Evolutionary conservation across 2,113 vertebrate genomes (phyloP).

Genomic region (Porphyrio hochstetteri): DNA sequence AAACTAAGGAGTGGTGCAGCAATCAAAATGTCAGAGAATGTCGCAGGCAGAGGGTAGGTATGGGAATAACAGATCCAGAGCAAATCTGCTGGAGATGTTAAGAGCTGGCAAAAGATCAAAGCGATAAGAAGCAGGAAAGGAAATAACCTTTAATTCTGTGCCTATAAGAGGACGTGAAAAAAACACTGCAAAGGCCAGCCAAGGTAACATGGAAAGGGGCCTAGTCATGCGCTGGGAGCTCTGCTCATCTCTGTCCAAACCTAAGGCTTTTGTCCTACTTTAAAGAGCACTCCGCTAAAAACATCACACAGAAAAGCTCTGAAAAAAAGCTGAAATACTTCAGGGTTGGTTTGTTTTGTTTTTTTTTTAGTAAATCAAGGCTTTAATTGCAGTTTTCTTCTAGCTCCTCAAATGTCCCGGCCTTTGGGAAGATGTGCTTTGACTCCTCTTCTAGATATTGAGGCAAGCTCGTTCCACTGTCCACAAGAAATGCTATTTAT

Average conservation of each 20-base stretch:
- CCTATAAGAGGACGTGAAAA: conserved; percentile 46
- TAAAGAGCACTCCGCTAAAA: neutral
- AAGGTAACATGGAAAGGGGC: conserved; percentile 61
- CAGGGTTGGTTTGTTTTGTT: too few relatives aligned
- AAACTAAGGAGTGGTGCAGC: neutral
- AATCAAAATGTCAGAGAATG: conserved; percentile 55
- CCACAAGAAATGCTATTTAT: neutral
- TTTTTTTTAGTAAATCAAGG: neutral
- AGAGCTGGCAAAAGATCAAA: conserved; percentile 63
- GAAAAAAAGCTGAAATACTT: neutral
- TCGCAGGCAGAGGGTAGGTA: conserved; percentile 43
- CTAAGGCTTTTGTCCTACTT: neutral
- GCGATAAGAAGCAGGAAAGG: conserved; percentile 54
- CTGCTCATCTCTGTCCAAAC: neutral
- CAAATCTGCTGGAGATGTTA: conserved; percentile 60
- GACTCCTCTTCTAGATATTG: neutral
- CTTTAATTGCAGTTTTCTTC: neutral
- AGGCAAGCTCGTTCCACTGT: neutral
- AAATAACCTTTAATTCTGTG: conserved; percentile 67
- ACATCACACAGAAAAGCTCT: neutral
- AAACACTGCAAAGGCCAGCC: conserved; percentile 61
- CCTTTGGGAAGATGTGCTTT: neutral
- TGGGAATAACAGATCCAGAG: conserved; percentile 64
- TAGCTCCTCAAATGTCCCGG: neutral
- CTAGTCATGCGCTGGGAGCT: conserved; percentile 9